Conservation (phyloP, 2,888 invertebrate species). For the Dioctria rufipes region DNA sequence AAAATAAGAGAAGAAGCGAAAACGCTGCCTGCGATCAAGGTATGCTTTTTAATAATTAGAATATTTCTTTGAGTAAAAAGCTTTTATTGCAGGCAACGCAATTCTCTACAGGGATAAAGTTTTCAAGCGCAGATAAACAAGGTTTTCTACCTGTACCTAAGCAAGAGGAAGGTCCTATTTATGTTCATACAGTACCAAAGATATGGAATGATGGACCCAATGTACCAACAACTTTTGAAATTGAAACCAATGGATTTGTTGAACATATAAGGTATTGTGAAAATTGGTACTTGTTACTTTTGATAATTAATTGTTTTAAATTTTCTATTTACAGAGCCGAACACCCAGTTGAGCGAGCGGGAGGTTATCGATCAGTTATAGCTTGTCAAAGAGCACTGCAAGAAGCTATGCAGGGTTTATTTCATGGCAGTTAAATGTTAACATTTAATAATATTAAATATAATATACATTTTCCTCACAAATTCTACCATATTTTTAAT, state of each 20-base stretch:
- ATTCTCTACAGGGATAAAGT: constrained; percentile 90
- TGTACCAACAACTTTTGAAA: constrained; percentile 77
- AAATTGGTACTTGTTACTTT: constrained; percentile 26
- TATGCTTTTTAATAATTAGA: background rate
- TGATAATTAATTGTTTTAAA: constrained; percentile 2
- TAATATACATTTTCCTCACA: too few relatives aligned
- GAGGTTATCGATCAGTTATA: constrained; percentile 87
- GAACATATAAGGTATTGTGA: constrained; percentile 76
- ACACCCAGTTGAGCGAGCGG: constrained; percentile 83
- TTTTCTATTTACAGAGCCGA: constrained; percentile 73
- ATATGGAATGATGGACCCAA: constrained; percentile 82
- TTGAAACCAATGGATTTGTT: constrained; percentile 80
- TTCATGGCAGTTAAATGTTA: constrained; percentile 62
- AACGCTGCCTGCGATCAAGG: constrained; percentile 67
- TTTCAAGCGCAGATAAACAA: constrained; percentile 77
- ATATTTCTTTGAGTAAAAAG: constrained; percentile 30
- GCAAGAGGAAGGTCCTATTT: constrained; percentile 84
- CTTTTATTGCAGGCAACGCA: constrained; percentile 74
- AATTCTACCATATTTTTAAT: too few relatives aligned
- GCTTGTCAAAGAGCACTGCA: constrained; percentile 90
- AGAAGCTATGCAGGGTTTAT: constrained; percentile 87
- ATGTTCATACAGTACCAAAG: constrained; percentile 76
- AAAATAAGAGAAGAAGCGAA: constrained; percentile 77
- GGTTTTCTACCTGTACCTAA: constrained; percentile 80
- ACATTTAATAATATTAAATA: too few relatives aligned